Evolutionary conservation across 1,140 invertebrate genomes (phyloP).

Genomic region (Idris sp.): DNA sequence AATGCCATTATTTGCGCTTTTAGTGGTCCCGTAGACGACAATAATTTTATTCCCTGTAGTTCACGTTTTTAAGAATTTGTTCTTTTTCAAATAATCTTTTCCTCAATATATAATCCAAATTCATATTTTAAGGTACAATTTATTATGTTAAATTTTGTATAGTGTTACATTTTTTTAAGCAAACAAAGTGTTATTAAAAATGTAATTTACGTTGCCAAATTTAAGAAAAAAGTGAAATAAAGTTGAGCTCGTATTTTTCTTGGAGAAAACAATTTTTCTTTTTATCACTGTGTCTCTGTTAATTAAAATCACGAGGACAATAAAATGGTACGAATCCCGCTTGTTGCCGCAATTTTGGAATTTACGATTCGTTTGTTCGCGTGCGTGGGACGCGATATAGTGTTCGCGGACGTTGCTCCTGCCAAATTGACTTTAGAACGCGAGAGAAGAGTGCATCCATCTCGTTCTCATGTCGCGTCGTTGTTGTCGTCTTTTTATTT

Average conservation of each 20-base stretch:
- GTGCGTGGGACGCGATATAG: slow-evolving; percentile 27
- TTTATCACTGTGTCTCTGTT: background rate
- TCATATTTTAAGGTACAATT: too few relatives aligned
- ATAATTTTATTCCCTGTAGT: too few relatives aligned
- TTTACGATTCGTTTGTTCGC: slow-evolving; percentile 39
- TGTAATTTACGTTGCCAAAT: too few relatives aligned
- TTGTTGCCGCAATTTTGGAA: slow-evolving; percentile 33
- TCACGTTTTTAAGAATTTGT: too few relatives aligned
- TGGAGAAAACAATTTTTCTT: background rate
- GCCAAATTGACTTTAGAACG: slow-evolving; percentile 8
- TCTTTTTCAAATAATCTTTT: too few relatives aligned
- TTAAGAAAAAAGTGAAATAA: too few relatives aligned
- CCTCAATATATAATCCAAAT: too few relatives aligned
- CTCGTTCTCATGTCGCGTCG: background rate
- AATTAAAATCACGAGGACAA: slow-evolving; percentile 21
- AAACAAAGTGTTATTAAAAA: too few relatives aligned
- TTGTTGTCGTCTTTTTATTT: background rate
- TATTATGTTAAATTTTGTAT: too few relatives aligned
- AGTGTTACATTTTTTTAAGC: too few relatives aligned
- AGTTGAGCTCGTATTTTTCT: too few relatives aligned
- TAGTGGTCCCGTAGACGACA: slow-evolving; percentile 10
- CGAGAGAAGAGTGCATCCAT: background rate
- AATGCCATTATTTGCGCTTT: slow-evolving; percentile 33
- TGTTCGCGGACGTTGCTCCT: slow-evolving; percentile 37
- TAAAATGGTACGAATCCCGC: slow-evolving; percentile 24